Percentiles rank a stretch among this genome's conserved stretches.
phyloP scores from a whole-genome alignment of 2,888 invertebrate genomes.

The Pandemis heparana region DNA sequence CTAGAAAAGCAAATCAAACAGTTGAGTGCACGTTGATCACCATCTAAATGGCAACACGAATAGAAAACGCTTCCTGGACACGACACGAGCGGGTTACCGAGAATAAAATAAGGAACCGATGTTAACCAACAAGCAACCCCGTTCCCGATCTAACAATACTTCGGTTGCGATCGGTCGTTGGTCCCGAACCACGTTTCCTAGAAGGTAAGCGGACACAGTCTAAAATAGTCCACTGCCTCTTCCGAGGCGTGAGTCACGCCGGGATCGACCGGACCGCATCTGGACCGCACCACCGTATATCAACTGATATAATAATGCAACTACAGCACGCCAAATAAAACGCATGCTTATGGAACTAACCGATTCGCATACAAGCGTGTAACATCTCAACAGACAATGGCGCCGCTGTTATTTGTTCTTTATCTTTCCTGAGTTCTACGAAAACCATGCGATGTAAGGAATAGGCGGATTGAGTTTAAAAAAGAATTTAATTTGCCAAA shows the following conservation, averaged over 20 bases:
- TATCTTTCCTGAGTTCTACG: background rate
- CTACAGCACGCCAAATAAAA: background rate
- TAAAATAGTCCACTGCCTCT: slow-evolving; percentile 82
- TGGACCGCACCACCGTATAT: slow-evolving; percentile 62
- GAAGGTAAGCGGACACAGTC: slow-evolving; percentile 85
- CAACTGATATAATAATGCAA: slow-evolving; percentile 34
- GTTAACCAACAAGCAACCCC: slow-evolving; percentile 65
- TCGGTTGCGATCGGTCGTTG: slow-evolving; percentile 81
- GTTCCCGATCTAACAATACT: slow-evolving; percentile 82
- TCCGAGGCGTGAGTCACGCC: slow-evolving; percentile 79
- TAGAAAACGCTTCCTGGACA: slow-evolving; percentile 59
- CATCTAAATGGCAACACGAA: slow-evolving; percentile 28
- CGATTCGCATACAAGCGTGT: background rate
- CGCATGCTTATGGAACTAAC: background rate
- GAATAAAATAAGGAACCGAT: slow-evolving; percentile 74
- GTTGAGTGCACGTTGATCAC: slow-evolving; percentile 27
- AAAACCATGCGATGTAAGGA: background rate
- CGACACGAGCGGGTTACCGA: slow-evolving; percentile 57
- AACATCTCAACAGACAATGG: background rate
- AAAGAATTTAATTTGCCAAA: background rate
- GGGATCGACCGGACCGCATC: slow-evolving; percentile 79
- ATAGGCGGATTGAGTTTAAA: background rate
- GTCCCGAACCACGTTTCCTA: slow-evolving; percentile 80
- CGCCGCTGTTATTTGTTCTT: background rate
- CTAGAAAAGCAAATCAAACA: slow-evolving; percentile 7